Conservation (phyloP, 2,113 vertebrate genomes). For the Tyto alba region DNA sequence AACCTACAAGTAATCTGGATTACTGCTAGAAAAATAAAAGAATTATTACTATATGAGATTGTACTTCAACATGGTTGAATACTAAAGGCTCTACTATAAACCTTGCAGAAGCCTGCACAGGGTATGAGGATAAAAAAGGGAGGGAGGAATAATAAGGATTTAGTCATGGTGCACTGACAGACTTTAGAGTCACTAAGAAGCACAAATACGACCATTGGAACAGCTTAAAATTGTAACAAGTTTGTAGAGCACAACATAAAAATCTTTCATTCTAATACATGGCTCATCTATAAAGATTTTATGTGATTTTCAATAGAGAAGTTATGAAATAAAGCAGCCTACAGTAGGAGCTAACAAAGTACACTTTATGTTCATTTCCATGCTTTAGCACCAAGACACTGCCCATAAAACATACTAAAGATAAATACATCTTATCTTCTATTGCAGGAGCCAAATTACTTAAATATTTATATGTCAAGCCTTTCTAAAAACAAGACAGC, state of each 20-base stretch:
- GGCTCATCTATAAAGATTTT: slow-evolving; percentile 31
- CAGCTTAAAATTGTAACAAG: background rate
- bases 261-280: background rate
- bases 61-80: background rate
- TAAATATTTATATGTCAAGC: background rate
- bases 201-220: background rate
- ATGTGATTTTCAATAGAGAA: slow-evolving; percentile 28
- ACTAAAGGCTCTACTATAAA: background rate
- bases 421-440: background rate
- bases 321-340: slow-evolving; percentile 8
- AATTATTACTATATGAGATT: background rate
- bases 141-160: background rate
- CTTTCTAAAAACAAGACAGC: background rate
- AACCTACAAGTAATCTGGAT: background rate
- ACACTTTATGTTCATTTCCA: background rate
- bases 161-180: background rate
- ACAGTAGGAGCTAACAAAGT: background rate
- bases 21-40: background rate
- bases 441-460: background rate
- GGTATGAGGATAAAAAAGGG: background rate
- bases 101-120: background rate
- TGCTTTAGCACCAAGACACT: background rate
- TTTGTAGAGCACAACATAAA: slow-evolving; percentile 8
- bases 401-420: background rate
- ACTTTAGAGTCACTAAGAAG: background rate